Evolutionary conservation across 1,140 invertebrate genomes (phyloP).

Genomic region (Streblospio benedicti): DNA sequence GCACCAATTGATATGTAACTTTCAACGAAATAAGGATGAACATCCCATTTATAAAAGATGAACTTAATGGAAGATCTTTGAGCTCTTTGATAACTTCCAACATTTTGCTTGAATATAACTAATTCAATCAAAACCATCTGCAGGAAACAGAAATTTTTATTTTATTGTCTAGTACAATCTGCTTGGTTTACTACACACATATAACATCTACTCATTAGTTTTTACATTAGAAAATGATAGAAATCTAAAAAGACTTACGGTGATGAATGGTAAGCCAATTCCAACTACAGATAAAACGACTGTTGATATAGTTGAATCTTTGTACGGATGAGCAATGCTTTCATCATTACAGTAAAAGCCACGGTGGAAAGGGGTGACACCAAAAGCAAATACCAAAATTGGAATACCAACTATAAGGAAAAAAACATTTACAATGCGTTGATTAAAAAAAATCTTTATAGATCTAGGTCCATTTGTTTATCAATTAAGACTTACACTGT

Average conservation of each 20-base stretch:
- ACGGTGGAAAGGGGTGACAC: constrained; percentile 59
- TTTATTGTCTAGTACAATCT: no score
- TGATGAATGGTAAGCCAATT: background rate
- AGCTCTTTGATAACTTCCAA: background rate
- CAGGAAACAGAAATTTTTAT: background rate
- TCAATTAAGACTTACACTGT: no score
- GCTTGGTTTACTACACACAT: background rate
- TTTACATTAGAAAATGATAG: background rate
- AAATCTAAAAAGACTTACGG: background rate
- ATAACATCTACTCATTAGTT: background rate
- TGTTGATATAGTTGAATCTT: constrained; percentile 27
- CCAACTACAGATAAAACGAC: constrained; percentile 10
- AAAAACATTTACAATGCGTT: no score
- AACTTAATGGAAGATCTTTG: background rate
- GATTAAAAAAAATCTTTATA: no score
- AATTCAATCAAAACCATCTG: background rate
- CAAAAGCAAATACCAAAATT: background rate
- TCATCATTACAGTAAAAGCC: constrained; percentile 92
- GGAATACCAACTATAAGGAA: constrained; percentile 7
- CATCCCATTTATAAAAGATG: background rate
- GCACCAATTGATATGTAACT: constrained; percentile 48
- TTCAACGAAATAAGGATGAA: background rate
- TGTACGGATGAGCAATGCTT: constrained; percentile 67
- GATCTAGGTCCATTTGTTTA: no score
- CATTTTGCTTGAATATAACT: background rate